Conservation (phyloP, 2,113 vertebrate species). For the Lampris megalopsis region DNA sequence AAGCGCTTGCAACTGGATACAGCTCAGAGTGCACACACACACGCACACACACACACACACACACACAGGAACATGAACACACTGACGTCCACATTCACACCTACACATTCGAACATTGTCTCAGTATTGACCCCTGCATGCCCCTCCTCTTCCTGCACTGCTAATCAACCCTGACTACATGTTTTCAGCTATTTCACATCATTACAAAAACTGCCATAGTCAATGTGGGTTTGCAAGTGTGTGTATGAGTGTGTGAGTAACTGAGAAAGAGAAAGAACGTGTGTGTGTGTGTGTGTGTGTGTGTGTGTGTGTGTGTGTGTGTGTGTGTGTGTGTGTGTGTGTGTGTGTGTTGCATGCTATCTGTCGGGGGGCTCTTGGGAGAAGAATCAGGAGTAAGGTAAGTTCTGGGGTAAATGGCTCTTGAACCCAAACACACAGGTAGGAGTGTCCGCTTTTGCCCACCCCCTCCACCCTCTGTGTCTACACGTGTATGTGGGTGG, state of each 20-base stretch:
- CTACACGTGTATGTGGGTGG: constrained; percentile 37
- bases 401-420: constrained; percentile 80
- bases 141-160: constrained; percentile 72
- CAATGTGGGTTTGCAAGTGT: constrained; percentile 51
- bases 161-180: constrained; percentile 70
- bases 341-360: constrained; percentile 77
- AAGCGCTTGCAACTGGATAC: constrained; percentile 45
- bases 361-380: constrained; percentile 76
- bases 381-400: constrained; percentile 79
- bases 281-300: constrained; percentile 20
- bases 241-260: constrained; percentile 23
- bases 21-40: constrained; percentile 32
- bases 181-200: constrained; percentile 68
- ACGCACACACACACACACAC: constrained; percentile 17
- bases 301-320: constrained; percentile 24
- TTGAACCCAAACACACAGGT: constrained; percentile 81
- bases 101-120: constrained; percentile 33
- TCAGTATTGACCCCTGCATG: constrained; percentile 72
- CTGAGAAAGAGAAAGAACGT: neutral
- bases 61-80: constrained; percentile 1
- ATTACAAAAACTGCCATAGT: constrained; percentile 67
- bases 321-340: constrained; percentile 26
- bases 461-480: constrained; percentile 36
- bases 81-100: constrained; percentile 31
- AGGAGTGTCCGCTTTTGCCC: constrained; percentile 72